Conservation (phyloP, 1,140 invertebrate genomes). For the Drosophila seguyi region DNA sequence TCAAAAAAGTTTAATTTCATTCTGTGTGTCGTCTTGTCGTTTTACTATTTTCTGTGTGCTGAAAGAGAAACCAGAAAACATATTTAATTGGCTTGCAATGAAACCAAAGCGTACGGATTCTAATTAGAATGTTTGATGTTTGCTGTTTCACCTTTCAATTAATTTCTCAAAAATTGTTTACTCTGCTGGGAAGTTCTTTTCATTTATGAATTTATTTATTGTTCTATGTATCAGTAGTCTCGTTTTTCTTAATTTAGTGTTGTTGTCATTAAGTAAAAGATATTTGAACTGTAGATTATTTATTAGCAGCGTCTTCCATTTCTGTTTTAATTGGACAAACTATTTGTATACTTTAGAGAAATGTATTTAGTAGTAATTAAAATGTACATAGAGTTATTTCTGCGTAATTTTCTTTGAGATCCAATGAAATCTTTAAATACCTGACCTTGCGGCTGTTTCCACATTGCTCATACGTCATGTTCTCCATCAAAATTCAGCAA, state of each 20-base stretch:
- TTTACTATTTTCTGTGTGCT: conserved; percentile 15
- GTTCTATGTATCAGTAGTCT: conserved; percentile 2
- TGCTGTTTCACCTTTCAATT: conserved; percentile 6
- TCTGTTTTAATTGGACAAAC: background rate
- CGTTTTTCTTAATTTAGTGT: conserved; percentile 9
- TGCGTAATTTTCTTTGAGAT: too few species aligned
- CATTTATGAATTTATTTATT: conserved; percentile 10
- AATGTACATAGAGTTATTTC: background rate
- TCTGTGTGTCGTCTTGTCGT: conserved; percentile 37
- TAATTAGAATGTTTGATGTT: conserved; percentile 27
- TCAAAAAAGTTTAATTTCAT: conserved; percentile 28
- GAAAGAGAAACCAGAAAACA: background rate
- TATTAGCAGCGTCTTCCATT: background rate
- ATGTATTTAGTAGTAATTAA: conserved; percentile 2
- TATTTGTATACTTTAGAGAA: background rate
- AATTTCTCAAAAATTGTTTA: background rate
- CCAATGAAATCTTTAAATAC: background rate
- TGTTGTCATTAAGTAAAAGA: conserved; percentile 6
- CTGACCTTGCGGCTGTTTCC: background rate
- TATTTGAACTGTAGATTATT: conserved; percentile 5
- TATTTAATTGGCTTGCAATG: conserved; percentile 34
- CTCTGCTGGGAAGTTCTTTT: background rate
- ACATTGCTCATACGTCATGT: conserved; percentile 6
- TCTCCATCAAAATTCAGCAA: conserved; percentile 15
- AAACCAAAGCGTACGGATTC: conserved; percentile 11